These are phyloP conservation scores for Tragelaphus oryx DNA, from an alignment of 2,797 vertebrate species.

Conservation along the genomic window DNA sequence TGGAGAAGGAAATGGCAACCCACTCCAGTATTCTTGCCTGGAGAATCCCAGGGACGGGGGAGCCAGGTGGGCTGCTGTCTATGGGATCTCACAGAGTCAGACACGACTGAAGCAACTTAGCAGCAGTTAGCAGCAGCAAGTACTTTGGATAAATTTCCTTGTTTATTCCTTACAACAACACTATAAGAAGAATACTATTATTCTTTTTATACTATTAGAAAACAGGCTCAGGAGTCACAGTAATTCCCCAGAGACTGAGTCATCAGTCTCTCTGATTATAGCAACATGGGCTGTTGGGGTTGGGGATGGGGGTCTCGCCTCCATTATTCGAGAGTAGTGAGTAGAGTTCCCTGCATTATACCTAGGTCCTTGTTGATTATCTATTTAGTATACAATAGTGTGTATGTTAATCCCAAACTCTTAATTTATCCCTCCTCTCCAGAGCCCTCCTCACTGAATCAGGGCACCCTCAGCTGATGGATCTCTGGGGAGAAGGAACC, in stretches of 20 bases:
- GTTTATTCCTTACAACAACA: not conserved
- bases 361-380: not conserved
- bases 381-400: not conserved
- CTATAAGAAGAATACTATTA: rapidly evolving
- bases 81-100: too few species aligned
- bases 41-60: too few species aligned
- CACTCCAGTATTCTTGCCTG: too few species aligned
- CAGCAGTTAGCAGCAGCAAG: not conserved
- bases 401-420: not conserved
- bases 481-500: not conserved
- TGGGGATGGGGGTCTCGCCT: too few species aligned
- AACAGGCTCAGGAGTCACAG: not conserved
- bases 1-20: too few species aligned
- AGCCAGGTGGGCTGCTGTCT: too few species aligned
- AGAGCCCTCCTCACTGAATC: not conserved
- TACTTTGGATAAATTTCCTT: rapidly evolving
- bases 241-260: rapidly evolving
- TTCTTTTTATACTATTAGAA: not conserved
- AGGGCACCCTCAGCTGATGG: not conserved
- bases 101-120: too few species aligned
- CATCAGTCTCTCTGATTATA: not conserved
- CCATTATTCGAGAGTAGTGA: too few species aligned
- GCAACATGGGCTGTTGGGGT: rapidly evolving
- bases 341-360: too few species aligned
- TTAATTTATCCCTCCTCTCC: not conserved